These are phyloP conservation scores for Athalia rosae DNA, from an alignment of 2,888 invertebrate genomes.

Conservation along the genomic window DNA sequence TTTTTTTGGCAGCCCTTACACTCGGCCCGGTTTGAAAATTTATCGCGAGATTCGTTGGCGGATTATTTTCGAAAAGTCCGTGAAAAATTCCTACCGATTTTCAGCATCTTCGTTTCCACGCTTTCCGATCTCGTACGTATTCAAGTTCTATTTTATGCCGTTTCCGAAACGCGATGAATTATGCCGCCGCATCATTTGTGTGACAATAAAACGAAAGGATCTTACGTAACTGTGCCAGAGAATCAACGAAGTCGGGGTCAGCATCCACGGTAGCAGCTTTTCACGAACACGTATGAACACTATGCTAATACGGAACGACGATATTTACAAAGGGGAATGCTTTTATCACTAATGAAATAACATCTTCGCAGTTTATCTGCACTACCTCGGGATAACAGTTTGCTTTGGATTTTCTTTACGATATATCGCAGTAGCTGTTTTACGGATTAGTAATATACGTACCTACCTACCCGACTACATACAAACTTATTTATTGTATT, in stretches of 20 bases:
- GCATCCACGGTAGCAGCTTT: background rate
- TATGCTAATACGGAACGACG: constrained; percentile 41
- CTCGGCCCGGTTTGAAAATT: too few relatives aligned
- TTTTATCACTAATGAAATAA: constrained; percentile 45
- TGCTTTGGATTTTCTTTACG: constrained; percentile 37
- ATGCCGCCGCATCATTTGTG: constrained; percentile 8
- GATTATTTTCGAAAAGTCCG: too few relatives aligned
- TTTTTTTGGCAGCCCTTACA: background rate
- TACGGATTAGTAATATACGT: constrained; percentile 9
- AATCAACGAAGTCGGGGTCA: constrained; percentile 38
- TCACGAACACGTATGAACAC: background rate
- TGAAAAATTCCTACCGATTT: too few relatives aligned
- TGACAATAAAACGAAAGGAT: constrained; percentile 33
- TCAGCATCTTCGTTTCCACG: background rate
- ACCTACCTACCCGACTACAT: too few relatives aligned
- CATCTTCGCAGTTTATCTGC: constrained; percentile 31
- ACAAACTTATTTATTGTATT: background rate
- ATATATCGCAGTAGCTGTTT: constrained; percentile 3
- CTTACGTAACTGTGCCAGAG: constrained; percentile 31
- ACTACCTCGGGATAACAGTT: background rate
- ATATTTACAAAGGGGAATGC: constrained; percentile 31
- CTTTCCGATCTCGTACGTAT: background rate
- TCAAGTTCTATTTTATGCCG: background rate
- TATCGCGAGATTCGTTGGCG: too few relatives aligned
- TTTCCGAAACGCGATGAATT: constrained; percentile 12